phyloP scores from a whole-genome alignment of 1,140 invertebrate species.

The Stegodyphus mimosarum region DNA sequence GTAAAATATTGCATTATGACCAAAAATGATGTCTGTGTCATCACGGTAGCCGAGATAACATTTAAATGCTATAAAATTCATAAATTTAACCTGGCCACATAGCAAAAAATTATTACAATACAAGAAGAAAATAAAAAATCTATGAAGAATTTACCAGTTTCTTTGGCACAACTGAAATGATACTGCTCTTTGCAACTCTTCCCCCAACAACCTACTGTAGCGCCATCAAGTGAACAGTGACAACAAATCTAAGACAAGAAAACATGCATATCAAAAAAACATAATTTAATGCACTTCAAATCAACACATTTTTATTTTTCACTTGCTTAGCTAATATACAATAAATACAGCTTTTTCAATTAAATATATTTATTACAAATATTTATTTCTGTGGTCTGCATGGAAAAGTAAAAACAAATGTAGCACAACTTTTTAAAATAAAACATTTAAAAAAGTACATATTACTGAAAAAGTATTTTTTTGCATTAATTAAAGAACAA shows the following conservation, averaged over 20 bases:
- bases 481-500: background rate
- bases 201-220: conserved; percentile 70
- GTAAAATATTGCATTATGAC: background rate
- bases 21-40: background rate
- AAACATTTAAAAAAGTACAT: background rate
- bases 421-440: background rate
- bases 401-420: no score
- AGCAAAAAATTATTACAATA: background rate
- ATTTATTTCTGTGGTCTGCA: background rate
- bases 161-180: conserved; percentile 70
- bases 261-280: background rate
- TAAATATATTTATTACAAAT: conserved; percentile 1
- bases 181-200: conserved; percentile 70
- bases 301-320: no score
- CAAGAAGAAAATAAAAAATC: background rate
- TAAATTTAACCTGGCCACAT: background rate
- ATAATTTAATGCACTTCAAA: no score
- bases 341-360: background rate
- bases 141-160: conserved; percentile 65
- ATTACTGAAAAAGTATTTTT: background rate
- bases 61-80: background rate
- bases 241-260: conserved; percentile 67
- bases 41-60: no score
- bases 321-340: background rate
- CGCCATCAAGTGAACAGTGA: conserved; percentile 69